Evolutionary conservation across 2,797 vertebrate species (phyloP).

Genomic region (Parauchenoglanis ngamensis): DNA sequence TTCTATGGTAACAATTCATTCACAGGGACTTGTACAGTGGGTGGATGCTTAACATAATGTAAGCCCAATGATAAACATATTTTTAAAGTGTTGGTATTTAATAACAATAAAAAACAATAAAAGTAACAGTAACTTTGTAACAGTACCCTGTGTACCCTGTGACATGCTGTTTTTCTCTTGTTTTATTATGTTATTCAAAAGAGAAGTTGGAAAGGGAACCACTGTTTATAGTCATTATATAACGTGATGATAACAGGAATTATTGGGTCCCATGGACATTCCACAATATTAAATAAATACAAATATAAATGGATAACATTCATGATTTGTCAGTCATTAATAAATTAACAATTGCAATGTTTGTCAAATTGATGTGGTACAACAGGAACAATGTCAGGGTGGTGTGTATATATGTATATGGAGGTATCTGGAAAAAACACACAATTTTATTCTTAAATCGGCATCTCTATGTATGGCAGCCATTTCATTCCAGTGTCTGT

Average conservation of each 20-base stretch:
- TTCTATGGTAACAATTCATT: slow-evolving; percentile 24
- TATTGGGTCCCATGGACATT: not conserved
- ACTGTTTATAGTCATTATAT: not conserved
- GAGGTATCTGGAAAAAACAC: too few relatives aligned
- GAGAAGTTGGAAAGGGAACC: not conserved
- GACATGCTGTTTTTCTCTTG: not conserved
- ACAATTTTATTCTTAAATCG: too few relatives aligned
- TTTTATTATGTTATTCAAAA: not conserved
- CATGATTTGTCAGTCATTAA: too few relatives aligned
- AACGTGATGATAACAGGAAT: not conserved
- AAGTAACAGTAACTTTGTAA: not conserved
- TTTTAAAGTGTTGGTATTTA: not conserved
- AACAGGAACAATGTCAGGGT: not conserved
- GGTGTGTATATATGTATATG: too few relatives aligned
- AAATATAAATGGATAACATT: not conserved
- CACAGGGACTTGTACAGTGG: not conserved
- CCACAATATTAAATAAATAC: not conserved
- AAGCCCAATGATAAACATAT: not conserved
- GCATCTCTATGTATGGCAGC: too few relatives aligned
- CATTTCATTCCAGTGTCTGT: too few relatives aligned
- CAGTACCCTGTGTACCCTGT: not conserved
- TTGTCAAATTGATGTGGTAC: not conserved
- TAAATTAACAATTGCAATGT: not conserved
- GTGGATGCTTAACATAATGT: not conserved
- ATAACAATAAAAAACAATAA: too few relatives aligned